Evolutionary conservation across 2,113 vertebrate species (phyloP).

Genomic region (Ageneiosus marmoratus): DNA sequence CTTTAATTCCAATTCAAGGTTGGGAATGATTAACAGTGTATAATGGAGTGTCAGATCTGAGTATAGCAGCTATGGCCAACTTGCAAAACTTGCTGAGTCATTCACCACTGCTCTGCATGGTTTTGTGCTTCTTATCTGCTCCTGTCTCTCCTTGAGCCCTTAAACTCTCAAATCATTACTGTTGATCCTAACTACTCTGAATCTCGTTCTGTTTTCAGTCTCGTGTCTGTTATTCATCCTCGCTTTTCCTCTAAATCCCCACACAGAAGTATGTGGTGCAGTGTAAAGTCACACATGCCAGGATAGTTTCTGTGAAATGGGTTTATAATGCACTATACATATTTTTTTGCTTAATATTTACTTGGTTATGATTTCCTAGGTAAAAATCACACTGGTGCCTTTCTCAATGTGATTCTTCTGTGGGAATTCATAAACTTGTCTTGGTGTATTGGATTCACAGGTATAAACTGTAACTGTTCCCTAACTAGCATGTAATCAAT

Average conservation of each 20-base stretch:
- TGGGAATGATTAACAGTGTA: slow-evolving; percentile 12
- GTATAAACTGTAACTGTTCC: background rate
- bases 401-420: background rate
- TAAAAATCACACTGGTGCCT: background rate
- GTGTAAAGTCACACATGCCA: background rate
- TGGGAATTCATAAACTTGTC: background rate
- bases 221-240: background rate
- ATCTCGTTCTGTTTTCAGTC: background rate
- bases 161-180: background rate
- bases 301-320: background rate
- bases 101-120: slow-evolving; percentile 45
- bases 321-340: background rate
- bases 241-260: background rate
- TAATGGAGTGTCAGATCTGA: background rate
- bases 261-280: background rate
- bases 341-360: background rate
- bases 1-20: background rate
- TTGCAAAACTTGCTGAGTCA: slow-evolving; percentile 67
- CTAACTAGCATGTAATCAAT: background rate
- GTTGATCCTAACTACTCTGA: background rate
- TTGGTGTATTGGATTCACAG: background rate
- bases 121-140: background rate
- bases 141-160: background rate
- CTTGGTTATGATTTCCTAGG: background rate
- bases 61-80: background rate